phyloP scores from a whole-genome alignment of 2,113 vertebrate species.

The Sula dactylatra region DNA sequence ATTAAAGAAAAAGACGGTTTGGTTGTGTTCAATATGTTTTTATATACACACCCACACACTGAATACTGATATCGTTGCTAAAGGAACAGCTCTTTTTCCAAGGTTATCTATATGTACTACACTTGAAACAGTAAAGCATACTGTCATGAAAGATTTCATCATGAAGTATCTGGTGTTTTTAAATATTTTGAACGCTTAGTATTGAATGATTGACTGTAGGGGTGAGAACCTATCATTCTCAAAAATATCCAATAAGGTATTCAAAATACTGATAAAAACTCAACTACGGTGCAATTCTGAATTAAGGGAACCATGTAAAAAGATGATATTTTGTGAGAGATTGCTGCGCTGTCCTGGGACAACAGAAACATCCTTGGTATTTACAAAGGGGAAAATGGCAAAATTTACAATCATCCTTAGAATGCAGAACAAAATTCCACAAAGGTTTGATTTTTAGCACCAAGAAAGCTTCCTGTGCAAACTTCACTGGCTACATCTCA shows the following conservation, averaged over 20 bases:
- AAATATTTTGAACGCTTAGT: not conserved
- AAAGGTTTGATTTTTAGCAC: not conserved
- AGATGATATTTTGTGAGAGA: not conserved
- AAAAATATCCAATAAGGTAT: not conserved
- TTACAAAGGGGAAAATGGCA: not conserved
- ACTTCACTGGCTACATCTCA: not conserved
- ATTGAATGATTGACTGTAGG: not conserved
- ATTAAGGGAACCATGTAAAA: not conserved
- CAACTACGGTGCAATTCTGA: not conserved
- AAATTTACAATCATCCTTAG: not conserved
- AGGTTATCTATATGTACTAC: not conserved
- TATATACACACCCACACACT: not conserved
- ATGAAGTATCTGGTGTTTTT: not conserved
- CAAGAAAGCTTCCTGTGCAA: not conserved
- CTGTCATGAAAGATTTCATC: not conserved
- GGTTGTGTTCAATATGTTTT: not conserved
- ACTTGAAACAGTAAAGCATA: not conserved
- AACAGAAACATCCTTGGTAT: not conserved
- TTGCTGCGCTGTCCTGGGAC: not conserved
- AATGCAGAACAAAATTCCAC: not conserved
- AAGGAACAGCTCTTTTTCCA: not conserved
- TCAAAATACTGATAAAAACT: not conserved
- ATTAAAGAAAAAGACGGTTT: not conserved
- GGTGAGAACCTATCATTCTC: not conserved
- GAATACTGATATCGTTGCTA: not conserved